Evolutionary conservation across 1,140 invertebrate species (phyloP), one percentile per base, ranked within the genome.

Genomic region (Calliphora vicina): DNA sequence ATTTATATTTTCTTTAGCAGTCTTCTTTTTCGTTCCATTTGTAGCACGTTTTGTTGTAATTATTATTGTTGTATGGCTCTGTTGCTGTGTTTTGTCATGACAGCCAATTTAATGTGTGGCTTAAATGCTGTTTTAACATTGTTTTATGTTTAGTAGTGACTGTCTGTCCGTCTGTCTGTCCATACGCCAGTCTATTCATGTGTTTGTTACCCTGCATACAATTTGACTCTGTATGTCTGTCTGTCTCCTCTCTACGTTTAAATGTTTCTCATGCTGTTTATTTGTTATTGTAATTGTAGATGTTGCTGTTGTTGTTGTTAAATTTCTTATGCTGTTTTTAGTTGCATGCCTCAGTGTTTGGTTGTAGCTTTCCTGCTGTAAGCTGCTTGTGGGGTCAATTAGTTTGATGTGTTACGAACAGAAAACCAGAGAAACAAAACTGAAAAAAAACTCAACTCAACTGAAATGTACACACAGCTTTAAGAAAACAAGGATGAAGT

Each of bases 51-150:
- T 81, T 67, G 57, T 71, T 67, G 57, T 81, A 67, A 81, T 61
- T 81, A 81, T 81, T 81, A 71, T 61, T 50, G 80, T 80, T 35
- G 50, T 80, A 26, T 78, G 27, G 35, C 76, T 20, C 50, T 71
- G 74, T 83, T 83, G 74, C 76, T 78, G 82, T 57, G 35, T 80
- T 80, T 29, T 80, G 42, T 45, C 45, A 61, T 80, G 45, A 61
- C 45, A 50, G 78, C 45, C 78, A 80, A 61, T 61, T 80, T 80
- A 50, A 61, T 80, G 42, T 61, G 78, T 80, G 78, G 42, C 42
- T 80, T 80, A 80, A 50, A 61, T 80, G 78, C 43, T 80, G 78
- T 80, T 80, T 80, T 80, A 80, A 80, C 45, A 45, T 80, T 45
- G 73, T 76, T 76, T 76, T 76, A 76, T 76, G 73, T 29, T 76